These are phyloP conservation scores for Carduelis carduelis DNA, from an alignment of 2,797 vertebrate genomes.

Conservation along the genomic window DNA sequence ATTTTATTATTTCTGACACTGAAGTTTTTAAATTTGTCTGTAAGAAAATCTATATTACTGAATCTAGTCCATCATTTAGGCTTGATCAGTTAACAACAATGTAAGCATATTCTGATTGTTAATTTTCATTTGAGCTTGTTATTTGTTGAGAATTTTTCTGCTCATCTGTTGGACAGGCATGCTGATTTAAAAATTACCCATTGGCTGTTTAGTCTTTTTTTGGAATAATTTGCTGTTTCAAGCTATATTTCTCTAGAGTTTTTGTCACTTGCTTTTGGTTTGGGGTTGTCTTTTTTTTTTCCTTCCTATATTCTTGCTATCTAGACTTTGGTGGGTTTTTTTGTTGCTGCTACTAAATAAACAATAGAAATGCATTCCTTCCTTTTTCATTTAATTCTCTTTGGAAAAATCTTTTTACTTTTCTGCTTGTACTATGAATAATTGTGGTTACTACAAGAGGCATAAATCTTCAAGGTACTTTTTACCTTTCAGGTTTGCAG, in stretches of 20 bases:
- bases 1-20: not conserved
- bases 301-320: not conserved
- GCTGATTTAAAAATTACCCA: not conserved
- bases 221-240: not conserved
- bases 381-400: not conserved
- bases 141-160: not conserved
- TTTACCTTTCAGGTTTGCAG: not conserved
- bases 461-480: not conserved
- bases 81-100: not conserved
- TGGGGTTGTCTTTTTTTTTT: not conserved
- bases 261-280: not conserved
- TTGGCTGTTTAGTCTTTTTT: not conserved
- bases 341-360: not conserved
- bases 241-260: accelerated
- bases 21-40: not conserved
- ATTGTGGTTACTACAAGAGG: not conserved
- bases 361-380: not conserved
- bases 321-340: not conserved
- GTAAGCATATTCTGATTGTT: not conserved
- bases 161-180: accelerated
- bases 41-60: not conserved
- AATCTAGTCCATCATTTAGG: not conserved
- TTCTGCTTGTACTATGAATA: not conserved
- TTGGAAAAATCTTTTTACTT: not conserved
- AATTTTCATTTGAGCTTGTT: not conserved